These are phyloP conservation scores for Pangasius macronema DNA, from an alignment of 2,797 vertebrate species.

Conservation along the genomic window DNA sequence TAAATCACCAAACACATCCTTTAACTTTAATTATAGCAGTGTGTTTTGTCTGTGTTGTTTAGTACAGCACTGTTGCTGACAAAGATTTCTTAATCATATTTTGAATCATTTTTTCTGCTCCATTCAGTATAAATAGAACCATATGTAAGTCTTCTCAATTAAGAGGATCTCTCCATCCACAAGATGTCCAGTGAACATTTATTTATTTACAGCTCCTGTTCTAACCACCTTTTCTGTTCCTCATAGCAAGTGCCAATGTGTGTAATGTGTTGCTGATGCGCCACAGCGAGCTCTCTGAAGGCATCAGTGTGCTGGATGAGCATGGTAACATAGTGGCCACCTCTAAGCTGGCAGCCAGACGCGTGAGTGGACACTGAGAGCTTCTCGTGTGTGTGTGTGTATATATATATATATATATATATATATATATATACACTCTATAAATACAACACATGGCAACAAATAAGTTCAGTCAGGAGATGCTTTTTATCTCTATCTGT, in stretches of 20 bases:
- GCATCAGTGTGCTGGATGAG: conserved; percentile 83
- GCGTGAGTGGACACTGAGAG: conserved; percentile 70
- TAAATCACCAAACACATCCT: not conserved
- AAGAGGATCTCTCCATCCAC: not conserved
- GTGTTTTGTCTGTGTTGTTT: conserved; percentile 21
- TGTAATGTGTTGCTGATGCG: conserved; percentile 95
- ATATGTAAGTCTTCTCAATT: not conserved
- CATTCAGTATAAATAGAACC: not conserved
- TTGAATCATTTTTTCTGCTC: conserved; percentile 6
- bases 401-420: too few species aligned
- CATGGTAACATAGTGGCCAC: conserved; percentile 83
- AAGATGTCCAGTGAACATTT: not conserved
- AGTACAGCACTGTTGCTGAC: not conserved
- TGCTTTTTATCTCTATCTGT: too few species aligned
- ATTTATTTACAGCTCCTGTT: conserved; percentile 3
- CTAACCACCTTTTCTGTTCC: conserved; percentile 6
- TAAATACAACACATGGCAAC: not conserved
- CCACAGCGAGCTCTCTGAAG: conserved; percentile 86
- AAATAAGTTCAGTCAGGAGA: not conserved
- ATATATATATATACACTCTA: too few species aligned
- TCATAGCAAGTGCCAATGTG: conserved; percentile 86
- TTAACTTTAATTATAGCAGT: conserved; percentile 1
- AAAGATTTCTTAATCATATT: not conserved
- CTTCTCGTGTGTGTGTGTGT: too few species aligned
- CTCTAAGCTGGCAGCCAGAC: conserved; percentile 86